Percentiles rank a stretch among this genome's conserved stretches.
Evolutionary conservation across 2,888 invertebrate species (phyloP).

Genomic region (Leptinotarsa rubiginosa): DNA sequence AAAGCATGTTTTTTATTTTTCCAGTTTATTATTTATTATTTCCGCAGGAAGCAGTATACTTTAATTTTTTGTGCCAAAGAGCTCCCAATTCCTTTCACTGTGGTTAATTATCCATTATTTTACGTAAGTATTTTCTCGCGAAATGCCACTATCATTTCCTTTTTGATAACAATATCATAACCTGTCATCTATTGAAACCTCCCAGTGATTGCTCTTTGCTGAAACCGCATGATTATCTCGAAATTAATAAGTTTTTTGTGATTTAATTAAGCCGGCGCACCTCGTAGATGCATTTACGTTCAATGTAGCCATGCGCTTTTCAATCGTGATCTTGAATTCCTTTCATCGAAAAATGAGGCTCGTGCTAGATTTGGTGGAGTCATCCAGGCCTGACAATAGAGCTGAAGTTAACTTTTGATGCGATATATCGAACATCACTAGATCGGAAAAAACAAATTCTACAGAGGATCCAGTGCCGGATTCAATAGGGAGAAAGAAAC

Average conservation of each 20-base stretch:
- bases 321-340: conserved; percentile 35
- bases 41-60: background rate
- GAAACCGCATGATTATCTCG: background rate
- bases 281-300: conserved; percentile 18
- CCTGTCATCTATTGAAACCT: background rate
- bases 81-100: background rate
- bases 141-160: background rate
- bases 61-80: background rate
- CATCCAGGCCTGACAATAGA: conserved; percentile 25
- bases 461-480: background rate
- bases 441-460: background rate
- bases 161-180: background rate
- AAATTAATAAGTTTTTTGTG: background rate
- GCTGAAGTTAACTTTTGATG: conserved; percentile 10
- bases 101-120: background rate
- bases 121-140: background rate
- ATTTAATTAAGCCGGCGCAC: conserved; percentile 6
- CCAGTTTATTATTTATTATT: background rate
- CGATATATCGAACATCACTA: background rate
- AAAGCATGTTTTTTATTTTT: too few species aligned
- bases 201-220: background rate
- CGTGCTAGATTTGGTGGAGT: conserved; percentile 23
- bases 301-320: conserved; percentile 31
- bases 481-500: too few species aligned
- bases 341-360: conserved; percentile 26